phyloP scores from a whole-genome alignment of 2,113 vertebrate genomes.

The Alethe castanea region DNA sequence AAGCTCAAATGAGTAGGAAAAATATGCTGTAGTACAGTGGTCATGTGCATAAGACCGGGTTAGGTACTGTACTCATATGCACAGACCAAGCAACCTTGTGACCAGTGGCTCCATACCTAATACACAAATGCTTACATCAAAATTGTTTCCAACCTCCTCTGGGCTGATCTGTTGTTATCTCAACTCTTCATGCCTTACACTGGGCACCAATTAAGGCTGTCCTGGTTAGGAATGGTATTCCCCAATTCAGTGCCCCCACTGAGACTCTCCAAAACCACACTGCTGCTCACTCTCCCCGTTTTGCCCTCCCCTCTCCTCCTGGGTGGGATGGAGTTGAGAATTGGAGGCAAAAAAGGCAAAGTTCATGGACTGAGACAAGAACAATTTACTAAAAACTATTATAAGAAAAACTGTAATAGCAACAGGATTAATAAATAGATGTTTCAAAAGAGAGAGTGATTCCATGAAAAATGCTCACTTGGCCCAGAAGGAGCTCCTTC shows the following conservation, averaged over 20 bases:
- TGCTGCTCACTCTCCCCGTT: fast-evolving
- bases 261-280: neutral
- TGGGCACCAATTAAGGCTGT: neutral
- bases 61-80: neutral
- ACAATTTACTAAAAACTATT: neutral
- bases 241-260: neutral
- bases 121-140: neutral
- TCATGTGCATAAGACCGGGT: neutral
- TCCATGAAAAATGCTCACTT: neutral
- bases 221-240: neutral
- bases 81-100: neutral
- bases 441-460: neutral
- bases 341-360: neutral
- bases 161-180: neutral
- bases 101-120: neutral
- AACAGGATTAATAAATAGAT: neutral
- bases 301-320: neutral
- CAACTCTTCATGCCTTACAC: neutral
- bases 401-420: neutral
- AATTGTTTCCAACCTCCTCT: neutral
- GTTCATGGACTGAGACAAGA: neutral
- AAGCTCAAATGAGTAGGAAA: neutral
- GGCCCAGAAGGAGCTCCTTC: neutral
- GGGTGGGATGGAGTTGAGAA: neutral
- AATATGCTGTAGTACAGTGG: neutral